Base-by-base conservation (phyloP, 2,113 vertebrate species). In the Petromus typicus region DNA sequence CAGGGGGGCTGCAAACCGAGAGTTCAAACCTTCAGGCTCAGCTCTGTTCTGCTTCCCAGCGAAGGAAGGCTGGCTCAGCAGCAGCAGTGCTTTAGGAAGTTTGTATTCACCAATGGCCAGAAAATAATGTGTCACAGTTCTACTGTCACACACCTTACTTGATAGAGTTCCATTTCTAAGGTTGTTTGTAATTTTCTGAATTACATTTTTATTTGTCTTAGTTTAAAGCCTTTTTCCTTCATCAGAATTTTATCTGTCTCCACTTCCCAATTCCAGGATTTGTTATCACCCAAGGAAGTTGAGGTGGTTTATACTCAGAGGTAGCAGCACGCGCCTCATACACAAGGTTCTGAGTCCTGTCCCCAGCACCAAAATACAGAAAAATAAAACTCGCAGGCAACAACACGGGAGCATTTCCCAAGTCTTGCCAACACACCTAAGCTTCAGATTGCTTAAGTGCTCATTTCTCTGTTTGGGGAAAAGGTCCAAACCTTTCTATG, bases 141-240 rank as follows among this genome's bases (percentile, higher is more conserved):
- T 61, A 91, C 57, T 57, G 94, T 67, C 67, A 25, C 13, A 76
- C 73, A 83, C 25, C 59, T 94, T 80, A 45, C 37, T 81, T 86
- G 12, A 27, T 34, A 76, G 40, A 89, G 69, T 61, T 83, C 61
- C 83, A 75, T 69, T 86, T 92, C 86, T 85, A 82, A 82, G 75
- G 51, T 37, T 90, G 20, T 80, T 61, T 78, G 32, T 76, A 71
- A 13, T 93, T 94, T 89, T 83, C 87, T 87, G 67, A 95, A 69
- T 94, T 87, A 95, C 93, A 79, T 76, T 67, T 90, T 25, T 48
- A 27, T 5, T 91, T 96, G 75, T 69, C 51, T 51, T 57, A 37
- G 25, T n/a, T 59, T 32, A 64, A 69, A 73, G 61, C 18, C 13
- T 63, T 85, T 73, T 91, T 32, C 64, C 76, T 66, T 23, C 80